These are phyloP conservation scores for Cyprinodon brontotheroides DNA, from an alignment of 2,113 vertebrate species.

Conservation along the genomic window DNA sequence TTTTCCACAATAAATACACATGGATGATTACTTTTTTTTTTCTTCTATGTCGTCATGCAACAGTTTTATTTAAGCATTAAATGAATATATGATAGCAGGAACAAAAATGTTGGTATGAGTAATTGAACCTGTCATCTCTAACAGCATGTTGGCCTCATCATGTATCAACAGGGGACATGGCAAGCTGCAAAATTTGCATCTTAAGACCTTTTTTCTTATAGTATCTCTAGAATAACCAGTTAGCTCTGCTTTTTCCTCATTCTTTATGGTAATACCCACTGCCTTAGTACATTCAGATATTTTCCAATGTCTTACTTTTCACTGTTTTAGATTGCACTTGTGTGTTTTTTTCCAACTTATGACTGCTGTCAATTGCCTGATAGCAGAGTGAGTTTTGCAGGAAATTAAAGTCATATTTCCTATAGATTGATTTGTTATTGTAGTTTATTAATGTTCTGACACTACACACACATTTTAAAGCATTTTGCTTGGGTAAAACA, in stretches of 20 bases:
- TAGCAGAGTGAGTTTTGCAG: too few relatives aligned
- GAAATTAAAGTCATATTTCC: too few relatives aligned
- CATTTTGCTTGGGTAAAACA: not conserved
- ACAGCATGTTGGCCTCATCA: not conserved
- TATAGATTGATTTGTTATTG: not conserved
- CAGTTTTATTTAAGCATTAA: not conserved
- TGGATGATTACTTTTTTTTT: not conserved
- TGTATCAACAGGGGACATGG: not conserved
- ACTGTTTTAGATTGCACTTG: too few relatives aligned
- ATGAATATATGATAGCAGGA: not conserved
- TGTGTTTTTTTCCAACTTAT: too few relatives aligned
- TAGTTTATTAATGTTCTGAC: not conserved
- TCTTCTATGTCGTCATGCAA: not conserved
- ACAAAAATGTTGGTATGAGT: too few relatives aligned
- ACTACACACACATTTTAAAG: too few relatives aligned
- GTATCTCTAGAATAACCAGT: not conserved
- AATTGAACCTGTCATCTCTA: not conserved
- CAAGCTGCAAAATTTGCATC: not conserved
- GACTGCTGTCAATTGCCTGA: too few relatives aligned
- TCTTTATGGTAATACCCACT: not conserved
- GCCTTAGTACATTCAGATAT: not conserved
- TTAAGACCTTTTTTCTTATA: not conserved
- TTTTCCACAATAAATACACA: not conserved
- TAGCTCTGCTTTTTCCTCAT: not conserved
- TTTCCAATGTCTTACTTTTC: too few relatives aligned